Percentiles rank a stretch among this genome's conserved stretches.
Conservation (phyloP, 2,113 vertebrate genomes). For the Alexandromys fortis region DNA sequence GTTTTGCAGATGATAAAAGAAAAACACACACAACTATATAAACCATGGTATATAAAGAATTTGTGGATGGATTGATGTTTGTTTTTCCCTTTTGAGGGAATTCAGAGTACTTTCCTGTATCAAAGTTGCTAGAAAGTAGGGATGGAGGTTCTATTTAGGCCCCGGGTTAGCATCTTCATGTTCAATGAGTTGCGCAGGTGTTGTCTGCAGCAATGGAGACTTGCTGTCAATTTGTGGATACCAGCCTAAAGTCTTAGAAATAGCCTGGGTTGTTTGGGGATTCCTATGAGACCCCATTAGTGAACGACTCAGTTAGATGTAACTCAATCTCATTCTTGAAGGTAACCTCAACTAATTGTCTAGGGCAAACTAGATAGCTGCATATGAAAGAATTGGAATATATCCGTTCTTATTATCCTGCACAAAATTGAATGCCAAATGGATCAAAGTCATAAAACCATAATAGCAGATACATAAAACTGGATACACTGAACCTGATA, state of each 20-base stretch:
- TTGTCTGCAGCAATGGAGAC: not conserved
- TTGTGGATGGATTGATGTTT: not conserved
- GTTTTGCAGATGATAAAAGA: too few species aligned
- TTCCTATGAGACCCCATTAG: not conserved
- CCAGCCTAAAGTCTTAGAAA: not conserved
- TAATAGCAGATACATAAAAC: not conserved
- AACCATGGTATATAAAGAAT: not conserved
- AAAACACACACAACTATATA: too few species aligned
- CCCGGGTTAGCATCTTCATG: too few species aligned
- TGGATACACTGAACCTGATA: not conserved
- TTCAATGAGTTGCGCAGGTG: too few species aligned
- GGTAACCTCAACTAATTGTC: not conserved
- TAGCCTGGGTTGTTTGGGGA: not conserved
- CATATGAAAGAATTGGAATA: not conserved
- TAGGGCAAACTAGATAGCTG: not conserved
- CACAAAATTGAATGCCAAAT: not conserved
- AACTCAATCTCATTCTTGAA: not conserved
- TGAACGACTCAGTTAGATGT: not conserved
- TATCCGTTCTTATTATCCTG: not conserved
- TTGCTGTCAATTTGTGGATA: not conserved
- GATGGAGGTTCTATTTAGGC: too few species aligned
- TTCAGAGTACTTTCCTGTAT: not conserved
- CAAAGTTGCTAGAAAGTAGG: too few species aligned
- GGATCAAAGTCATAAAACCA: not conserved
- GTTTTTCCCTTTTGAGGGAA: not conserved